Percentiles rank a stretch among this genome's conserved stretches.
Evolutionary conservation across 1,140 invertebrate genomes (phyloP).

Genomic region (Cylas formicarius): DNA sequence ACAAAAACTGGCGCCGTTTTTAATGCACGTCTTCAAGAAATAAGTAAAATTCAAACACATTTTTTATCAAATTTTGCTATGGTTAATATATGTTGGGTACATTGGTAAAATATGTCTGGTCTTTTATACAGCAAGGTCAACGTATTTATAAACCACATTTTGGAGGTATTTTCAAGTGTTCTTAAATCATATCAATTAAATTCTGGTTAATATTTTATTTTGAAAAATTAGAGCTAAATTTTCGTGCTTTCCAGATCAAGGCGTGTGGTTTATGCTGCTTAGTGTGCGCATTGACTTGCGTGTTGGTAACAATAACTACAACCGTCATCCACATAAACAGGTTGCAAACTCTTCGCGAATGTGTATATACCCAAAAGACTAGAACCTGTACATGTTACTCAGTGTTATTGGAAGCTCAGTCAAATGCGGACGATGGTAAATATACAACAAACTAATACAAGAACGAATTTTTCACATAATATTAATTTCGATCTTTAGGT

Average conservation of each 20-base stretch:
- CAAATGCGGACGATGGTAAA: slow-evolving; percentile 52
- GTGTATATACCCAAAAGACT: slow-evolving; percentile 72
- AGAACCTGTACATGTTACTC: slow-evolving; percentile 72
- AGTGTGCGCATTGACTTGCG: slow-evolving; percentile 75
- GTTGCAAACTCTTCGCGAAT: slow-evolving; percentile 76
- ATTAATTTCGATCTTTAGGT: slow-evolving; percentile 32
- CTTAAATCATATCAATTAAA: too few relatives aligned
- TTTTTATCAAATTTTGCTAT: too few relatives aligned
- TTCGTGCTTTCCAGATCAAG: slow-evolving; percentile 72
- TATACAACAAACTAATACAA: background rate
- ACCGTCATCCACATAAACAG: slow-evolving; percentile 91
- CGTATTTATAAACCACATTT: too few relatives aligned
- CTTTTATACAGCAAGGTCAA: too few relatives aligned
- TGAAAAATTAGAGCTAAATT: background rate
- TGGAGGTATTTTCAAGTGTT: too few relatives aligned
- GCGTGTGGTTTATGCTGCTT: slow-evolving; percentile 76
- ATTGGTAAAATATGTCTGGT: too few relatives aligned
- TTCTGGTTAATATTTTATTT: too few relatives aligned
- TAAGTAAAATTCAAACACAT: too few relatives aligned
- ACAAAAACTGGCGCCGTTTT: too few relatives aligned
- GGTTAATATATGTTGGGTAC: too few relatives aligned
- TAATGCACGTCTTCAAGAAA: too few relatives aligned
- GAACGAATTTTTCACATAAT: too few relatives aligned
- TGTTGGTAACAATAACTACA: slow-evolving; percentile 83
- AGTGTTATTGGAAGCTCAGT: slow-evolving; percentile 52